Percentiles rank a stretch among this genome's conserved stretches.
These are phyloP conservation scores for Euwallacea fornicatus DNA, from an alignment of 1,140 invertebrate species.

Conservation along the genomic window DNA sequence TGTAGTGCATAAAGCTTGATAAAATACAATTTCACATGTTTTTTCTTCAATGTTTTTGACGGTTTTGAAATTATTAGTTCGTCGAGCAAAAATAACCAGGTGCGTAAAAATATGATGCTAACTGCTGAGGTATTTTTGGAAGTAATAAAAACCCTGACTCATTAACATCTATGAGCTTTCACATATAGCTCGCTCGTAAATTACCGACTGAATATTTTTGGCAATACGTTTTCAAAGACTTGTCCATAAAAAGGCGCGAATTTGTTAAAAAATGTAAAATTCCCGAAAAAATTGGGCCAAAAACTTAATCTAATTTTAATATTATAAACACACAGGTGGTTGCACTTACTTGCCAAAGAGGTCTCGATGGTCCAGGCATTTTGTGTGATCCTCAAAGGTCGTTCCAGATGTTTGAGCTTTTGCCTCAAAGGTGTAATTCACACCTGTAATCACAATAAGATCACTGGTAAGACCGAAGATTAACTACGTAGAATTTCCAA, in stretches of 20 bases:
- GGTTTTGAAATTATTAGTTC: no score
- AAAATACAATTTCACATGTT: no score
- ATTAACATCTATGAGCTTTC: background rate
- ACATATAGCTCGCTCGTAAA: no score
- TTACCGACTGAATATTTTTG: no score
- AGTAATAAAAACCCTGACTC: slow-evolving; percentile 2
- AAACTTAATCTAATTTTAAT: no score
- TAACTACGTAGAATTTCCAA: slow-evolving; percentile 45
- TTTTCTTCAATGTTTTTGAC: no score
- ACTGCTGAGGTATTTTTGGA: slow-evolving; percentile 10
- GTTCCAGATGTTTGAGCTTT: slow-evolving; percentile 2
- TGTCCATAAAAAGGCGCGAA: no score
- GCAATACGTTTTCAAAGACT: no score
- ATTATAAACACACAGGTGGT: slow-evolving; percentile 15
- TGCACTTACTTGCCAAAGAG: slow-evolving; percentile 52
- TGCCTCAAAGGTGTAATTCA: slow-evolving; percentile 22
- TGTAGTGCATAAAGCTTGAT: no score
- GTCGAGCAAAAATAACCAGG: background rate
- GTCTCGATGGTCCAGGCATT: slow-evolving; percentile 53
- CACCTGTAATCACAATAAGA: slow-evolving; percentile 36
- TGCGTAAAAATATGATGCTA: slow-evolving; percentile 6
- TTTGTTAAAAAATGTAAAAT: no score
- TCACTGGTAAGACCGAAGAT: slow-evolving; percentile 38
- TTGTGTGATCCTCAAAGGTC: slow-evolving; percentile 17
- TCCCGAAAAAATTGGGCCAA: no score